These are phyloP conservation scores for Oryzias dopingdopingensis DNA, from an alignment of 2,797 vertebrate genomes.

Conservation along the genomic window DNA sequence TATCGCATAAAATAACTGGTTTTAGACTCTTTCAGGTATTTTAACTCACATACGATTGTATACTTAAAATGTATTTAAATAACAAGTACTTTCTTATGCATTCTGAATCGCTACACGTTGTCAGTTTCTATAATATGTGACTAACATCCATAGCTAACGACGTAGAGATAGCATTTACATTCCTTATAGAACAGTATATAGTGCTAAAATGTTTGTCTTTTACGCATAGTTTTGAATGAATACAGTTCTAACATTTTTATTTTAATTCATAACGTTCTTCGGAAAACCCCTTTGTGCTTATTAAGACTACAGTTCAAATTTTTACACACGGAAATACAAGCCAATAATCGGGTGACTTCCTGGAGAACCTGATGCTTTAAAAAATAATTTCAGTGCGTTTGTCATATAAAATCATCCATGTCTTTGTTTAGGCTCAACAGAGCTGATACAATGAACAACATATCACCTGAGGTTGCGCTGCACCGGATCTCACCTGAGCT, in stretches of 20 bases:
- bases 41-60: background rate
- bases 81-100: rapidly evolving
- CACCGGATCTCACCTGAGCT: constrained; percentile 92
- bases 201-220: background rate
- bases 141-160: background rate
- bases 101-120: rapidly evolving
- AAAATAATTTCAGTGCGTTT: too few relatives aligned
- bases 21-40: constrained; percentile 58
- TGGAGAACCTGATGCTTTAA: too few relatives aligned
- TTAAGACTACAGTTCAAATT: too few relatives aligned
- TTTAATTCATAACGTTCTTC: too few relatives aligned
- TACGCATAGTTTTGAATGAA: too few relatives aligned
- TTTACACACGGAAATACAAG: too few relatives aligned
- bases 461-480: constrained; percentile 94
- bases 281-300: too few relatives aligned
- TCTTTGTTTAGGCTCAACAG: constrained; percentile 19
- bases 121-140: background rate
- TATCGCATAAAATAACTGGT: constrained; percentile 23
- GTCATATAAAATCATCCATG: background rate
- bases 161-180: background rate
- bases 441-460: constrained; percentile 77
- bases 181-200: background rate
- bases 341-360: too few relatives aligned
- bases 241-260: too few relatives aligned
- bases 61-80: background rate